Percentiles rank a stretch among this genome's conserved stretches.
Evolutionary conservation across 2,888 invertebrate genomes (phyloP).

Genomic region (Anoncus sp.): DNA sequence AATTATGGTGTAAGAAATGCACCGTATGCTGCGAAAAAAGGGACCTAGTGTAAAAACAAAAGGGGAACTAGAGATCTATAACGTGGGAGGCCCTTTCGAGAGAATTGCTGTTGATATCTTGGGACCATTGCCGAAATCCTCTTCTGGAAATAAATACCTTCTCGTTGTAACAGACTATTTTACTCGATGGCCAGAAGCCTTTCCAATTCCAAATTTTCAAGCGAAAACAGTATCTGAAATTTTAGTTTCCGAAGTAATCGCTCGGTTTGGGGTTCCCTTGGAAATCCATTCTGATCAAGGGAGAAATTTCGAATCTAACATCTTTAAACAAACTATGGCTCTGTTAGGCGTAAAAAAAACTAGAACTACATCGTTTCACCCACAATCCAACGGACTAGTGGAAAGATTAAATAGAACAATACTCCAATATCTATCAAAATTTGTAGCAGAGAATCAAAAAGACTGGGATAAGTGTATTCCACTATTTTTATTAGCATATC

Average conservation of each 20-base stretch:
- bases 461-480: constrained; percentile 38
- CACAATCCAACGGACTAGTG: constrained; percentile 29
- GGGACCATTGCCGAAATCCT: constrained; percentile 63
- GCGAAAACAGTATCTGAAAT: constrained; percentile 72
- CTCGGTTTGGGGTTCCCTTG: constrained; percentile 67
- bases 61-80: constrained; percentile 63
- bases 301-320: constrained; percentile 8
- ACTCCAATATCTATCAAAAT: background rate
- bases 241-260: constrained; percentile 65
- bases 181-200: background rate
- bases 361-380: constrained; percentile 61
- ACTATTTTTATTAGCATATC: constrained; percentile 52
- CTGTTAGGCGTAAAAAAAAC: constrained; percentile 71
- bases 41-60: constrained; percentile 53
- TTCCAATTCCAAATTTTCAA: constrained; percentile 72
- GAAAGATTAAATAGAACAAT: constrained; percentile 18
- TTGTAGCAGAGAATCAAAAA: constrained; percentile 58
- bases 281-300: constrained; percentile 70
- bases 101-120: constrained; percentile 66
- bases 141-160: constrained; percentile 67
- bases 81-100: constrained; percentile 63
- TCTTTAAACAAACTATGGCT: background rate
- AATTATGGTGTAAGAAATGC: constrained; percentile 67
- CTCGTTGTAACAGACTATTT: constrained; percentile 62
- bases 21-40: constrained; percentile 59